Evolutionary conservation across 35 echinoderm and acorn worm species (phyloP), one percentile per base, ranked within the genome.

Genomic region (Heliocidaris tuberculata): DNA sequence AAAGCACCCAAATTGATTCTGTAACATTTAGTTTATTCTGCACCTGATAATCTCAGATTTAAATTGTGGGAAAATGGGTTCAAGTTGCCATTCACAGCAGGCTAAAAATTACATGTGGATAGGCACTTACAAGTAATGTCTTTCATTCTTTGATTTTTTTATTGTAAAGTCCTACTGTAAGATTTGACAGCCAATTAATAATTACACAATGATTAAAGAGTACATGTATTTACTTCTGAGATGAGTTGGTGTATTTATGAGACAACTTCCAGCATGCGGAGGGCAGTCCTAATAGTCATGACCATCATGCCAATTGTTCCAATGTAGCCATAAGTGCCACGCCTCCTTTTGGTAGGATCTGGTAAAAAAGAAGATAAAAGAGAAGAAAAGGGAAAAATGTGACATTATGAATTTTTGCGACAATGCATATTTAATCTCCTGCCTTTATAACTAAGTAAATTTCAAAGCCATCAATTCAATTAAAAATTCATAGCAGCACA

Each of bases 291-390:
- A 16, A 97, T 42, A 5, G 50, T 95, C 50, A 90, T 3, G 19
- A 47, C 85, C 49, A 97, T 17, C 91, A 97, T 52, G 48, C 90
- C 86, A 31, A 97, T 93, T 6, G 95, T 42, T 7, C 94, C 96
- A 24, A 97, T 50, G 92, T 95, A 97, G 29, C 94, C 96, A 93
- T 93, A 97, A 9, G 92, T 59, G 65, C 96, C 96, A 13, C 92
- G 88, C 30, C 71, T 13, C 7, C 96, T 95, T 35, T 97, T 97
- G 19, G 94, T 92, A 31, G 96, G 96, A 78, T 97, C 96, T 96
- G 93, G 31, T 94, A 96, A 70, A 31, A 48, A 31, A 86, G 85
- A 86, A 59, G 10, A 94, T 3, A 30, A 95, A n/a, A 7, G n/a
- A 27, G 7, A 89, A 42, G 47, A 89, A 47, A 4, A 89, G 7